Conservation (phyloP, 2,888 invertebrate species). For the Conistra vaccinii region DNA sequence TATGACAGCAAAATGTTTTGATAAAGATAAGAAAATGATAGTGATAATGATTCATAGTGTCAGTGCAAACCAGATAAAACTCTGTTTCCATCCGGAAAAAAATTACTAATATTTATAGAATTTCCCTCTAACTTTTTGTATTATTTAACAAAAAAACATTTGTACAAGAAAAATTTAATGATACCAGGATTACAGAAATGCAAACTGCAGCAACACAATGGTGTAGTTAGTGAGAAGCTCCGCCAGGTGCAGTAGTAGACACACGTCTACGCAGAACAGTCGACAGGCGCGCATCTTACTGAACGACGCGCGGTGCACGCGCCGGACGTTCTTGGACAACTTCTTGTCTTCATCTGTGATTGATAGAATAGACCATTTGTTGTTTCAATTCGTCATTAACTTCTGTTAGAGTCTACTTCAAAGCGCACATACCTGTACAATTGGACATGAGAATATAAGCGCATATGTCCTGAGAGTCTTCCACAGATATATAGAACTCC, state of each 20-base stretch:
- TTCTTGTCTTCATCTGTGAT: constrained; percentile 11
- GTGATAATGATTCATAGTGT: too few species aligned
- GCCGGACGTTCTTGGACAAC: constrained; percentile 8
- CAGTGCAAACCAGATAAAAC: background rate
- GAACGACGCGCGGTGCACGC: background rate
- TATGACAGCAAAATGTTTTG: background rate
- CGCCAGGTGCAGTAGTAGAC: background rate
- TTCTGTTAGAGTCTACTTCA: background rate
- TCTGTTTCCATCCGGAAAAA: background rate
- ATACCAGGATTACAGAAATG: constrained; percentile 8
- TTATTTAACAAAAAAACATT: background rate
- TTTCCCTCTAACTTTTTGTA: background rate
- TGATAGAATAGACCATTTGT: background rate
- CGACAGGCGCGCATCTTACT: constrained; percentile 16
- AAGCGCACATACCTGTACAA: constrained; percentile 25
- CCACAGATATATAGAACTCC: constrained; percentile 35
- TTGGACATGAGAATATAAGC: constrained; percentile 4
- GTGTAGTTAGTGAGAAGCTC: constrained; percentile 5
- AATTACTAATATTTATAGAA: background rate
- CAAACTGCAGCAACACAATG: constrained; percentile 17
- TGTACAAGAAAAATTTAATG: background rate
- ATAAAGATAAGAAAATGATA: background rate
- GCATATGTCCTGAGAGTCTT: constrained; percentile 32
- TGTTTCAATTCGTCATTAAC: background rate
- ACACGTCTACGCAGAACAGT: constrained; percentile 7